Evolutionary conservation across 2,797 vertebrate species (phyloP).

Genomic region (Triplophysa yarkandensis): DNA sequence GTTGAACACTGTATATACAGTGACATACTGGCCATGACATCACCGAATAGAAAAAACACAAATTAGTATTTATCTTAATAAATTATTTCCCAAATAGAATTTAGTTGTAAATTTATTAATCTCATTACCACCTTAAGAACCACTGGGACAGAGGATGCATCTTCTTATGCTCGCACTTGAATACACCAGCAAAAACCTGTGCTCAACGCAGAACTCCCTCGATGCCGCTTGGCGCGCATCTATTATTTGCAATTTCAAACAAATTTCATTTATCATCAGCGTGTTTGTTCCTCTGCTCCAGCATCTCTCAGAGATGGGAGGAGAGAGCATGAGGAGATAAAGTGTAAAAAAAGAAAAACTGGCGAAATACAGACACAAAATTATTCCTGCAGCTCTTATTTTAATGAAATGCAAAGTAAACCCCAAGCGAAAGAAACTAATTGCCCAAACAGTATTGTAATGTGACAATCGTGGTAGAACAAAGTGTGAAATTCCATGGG

Average conservation of each 20-base stretch:
- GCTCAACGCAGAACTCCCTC: conserved; percentile 61
- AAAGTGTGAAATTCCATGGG: conserved; percentile 71
- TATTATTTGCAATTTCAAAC: conserved; percentile 67
- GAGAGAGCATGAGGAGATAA: conserved; percentile 55
- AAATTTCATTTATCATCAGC: conserved; percentile 50
- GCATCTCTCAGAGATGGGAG: conserved; percentile 49
- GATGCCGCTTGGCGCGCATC: conserved; percentile 53
- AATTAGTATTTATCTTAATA: too few species aligned
- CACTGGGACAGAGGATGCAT: not conserved
- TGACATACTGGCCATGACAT: too few species aligned
- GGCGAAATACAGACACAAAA: conserved; percentile 59
- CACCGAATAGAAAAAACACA: too few species aligned
- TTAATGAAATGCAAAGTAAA: conserved; percentile 78
- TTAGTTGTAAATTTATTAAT: too few species aligned
- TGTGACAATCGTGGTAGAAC: conserved; percentile 77
- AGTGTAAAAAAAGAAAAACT: conserved; percentile 33
- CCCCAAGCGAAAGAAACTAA: conserved; percentile 74
- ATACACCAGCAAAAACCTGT: conserved; percentile 60
- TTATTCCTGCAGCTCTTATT: conserved; percentile 70
- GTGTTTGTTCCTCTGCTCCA: conserved; percentile 47
- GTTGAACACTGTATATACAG: too few species aligned
- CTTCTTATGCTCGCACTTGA: not conserved
- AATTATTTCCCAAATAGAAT: too few species aligned
- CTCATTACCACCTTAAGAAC: not conserved
- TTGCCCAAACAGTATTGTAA: conserved; percentile 78